Evolutionary conservation across 2,797 vertebrate species (phyloP).

Genomic region (Gambelia wislizenii): DNA sequence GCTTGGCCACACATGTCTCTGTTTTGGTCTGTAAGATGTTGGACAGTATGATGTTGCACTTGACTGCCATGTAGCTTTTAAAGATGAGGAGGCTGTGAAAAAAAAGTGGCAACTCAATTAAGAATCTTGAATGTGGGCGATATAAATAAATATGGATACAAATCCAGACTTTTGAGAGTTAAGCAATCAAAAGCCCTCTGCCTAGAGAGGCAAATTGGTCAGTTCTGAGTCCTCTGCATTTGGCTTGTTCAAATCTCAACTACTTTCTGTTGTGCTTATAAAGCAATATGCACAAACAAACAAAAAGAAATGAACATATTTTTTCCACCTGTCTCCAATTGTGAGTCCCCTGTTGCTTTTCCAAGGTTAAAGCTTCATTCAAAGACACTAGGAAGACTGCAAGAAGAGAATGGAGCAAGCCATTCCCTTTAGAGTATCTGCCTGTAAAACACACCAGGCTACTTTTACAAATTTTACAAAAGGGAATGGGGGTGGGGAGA

Average conservation of each 20-base stretch:
- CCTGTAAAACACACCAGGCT: slow-evolving; percentile 31
- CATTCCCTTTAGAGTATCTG: slow-evolving; percentile 19
- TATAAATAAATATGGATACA: too few relatives aligned
- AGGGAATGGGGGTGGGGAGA: not conserved
- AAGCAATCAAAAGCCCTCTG: not conserved
- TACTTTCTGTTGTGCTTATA: not conserved
- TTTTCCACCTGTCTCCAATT: not conserved
- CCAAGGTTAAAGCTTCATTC: not conserved
- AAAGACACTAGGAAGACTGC: not conserved
- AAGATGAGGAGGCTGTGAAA: too few relatives aligned
- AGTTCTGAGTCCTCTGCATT: not conserved
- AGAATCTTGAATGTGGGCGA: too few relatives aligned
- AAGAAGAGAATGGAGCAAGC: not conserved
- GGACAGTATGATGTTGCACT: too few relatives aligned
- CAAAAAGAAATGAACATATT: not conserved
- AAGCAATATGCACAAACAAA: not conserved
- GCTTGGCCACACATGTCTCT: too few relatives aligned
- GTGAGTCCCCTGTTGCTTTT: not conserved
- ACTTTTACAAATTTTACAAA: slow-evolving; percentile 20
- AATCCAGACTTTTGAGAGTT: too few relatives aligned
- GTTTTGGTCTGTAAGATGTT: too few relatives aligned
- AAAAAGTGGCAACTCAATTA: too few relatives aligned
- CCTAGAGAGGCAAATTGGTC: not conserved
- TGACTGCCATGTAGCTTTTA: too few relatives aligned
- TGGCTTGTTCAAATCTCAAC: not conserved